Evolutionary conservation across 2,888 invertebrate species (phyloP), one percentile per base, ranked within the genome.

Genomic region (Tuberolachnus salignus): DNA sequence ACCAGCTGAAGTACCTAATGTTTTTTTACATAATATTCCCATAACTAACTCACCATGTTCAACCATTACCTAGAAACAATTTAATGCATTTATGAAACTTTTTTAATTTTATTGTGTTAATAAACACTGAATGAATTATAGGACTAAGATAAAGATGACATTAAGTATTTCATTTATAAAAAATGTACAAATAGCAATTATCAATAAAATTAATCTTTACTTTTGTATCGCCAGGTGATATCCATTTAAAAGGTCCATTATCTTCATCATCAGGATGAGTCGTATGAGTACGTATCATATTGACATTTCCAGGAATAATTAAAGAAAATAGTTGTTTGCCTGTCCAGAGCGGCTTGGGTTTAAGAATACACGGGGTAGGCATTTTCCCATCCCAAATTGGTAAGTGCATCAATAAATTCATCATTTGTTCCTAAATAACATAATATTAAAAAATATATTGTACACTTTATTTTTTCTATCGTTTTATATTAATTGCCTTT

Each of bases 201-300:
- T 34, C 34, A 34, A 34, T 16, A 72, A 55, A 61, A 8, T 57
- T 61, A 26, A 51, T 51, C 84, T 84, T 83, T 82, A 91, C 93
- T 88, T 98, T 98, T 0, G 99, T 99, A 84, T 99, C 99, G 83
- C 99, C 99, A 1, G 98, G 98, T 2, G 98, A 98, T 82, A 99
- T 98, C 98, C 98, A 99, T 85, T 96, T 95, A 86, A 98, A 98
- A 0, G 98, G 98, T 0, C 98, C 98, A 81, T 94, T 94, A 85
- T 99, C 98, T 87, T 99, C 99, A 83, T 98, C 97, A 85, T 99
- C 99, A 0, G 98, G 98, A 90, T 99, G 99, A 57, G 98, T 98
- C 80, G 96, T 95, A 88, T 99, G 99, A 2, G 97, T 97, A 82
- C 98, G 90, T 83, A 98, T 94, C 91, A 97, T 94, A 86, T 99